Evolutionary conservation across 2,797 vertebrate genomes (phyloP).

Genomic region (Dendrocincla tyrannina): DNA sequence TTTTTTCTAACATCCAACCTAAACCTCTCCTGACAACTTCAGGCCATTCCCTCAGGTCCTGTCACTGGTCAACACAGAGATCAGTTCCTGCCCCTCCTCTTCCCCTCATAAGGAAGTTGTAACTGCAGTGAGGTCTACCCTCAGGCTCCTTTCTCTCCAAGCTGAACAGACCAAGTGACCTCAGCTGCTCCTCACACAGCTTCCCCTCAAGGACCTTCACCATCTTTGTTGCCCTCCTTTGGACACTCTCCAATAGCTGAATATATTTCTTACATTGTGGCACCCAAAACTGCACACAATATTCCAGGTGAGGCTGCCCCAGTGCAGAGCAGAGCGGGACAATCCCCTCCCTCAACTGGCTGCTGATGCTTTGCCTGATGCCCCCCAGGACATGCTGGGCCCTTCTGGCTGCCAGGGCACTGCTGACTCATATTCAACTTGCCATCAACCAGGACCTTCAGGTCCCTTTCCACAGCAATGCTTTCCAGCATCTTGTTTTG

Average conservation of each 20-base stretch:
- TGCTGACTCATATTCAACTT: not conserved
- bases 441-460: not conserved
- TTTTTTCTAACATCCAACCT: not conserved
- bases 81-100: not conserved
- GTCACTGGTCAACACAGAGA: not conserved
- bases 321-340: not conserved
- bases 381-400: not conserved
- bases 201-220: not conserved
- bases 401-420: not conserved
- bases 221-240: not conserved
- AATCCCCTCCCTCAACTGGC: fast-evolving
- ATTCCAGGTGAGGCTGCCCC: not conserved
- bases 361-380: not conserved
- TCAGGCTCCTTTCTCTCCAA: not conserved
- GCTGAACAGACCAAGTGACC: not conserved
- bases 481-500: not conserved
- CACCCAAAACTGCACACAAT: not conserved
- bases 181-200: not conserved
- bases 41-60: not conserved
- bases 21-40: not conserved
- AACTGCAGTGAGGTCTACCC: not conserved
- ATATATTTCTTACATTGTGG: not conserved
- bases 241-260: not conserved
- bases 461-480: not conserved
- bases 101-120: not conserved